Conservation (phyloP, 2,113 vertebrate species). For the Vombatus ursinus region DNA sequence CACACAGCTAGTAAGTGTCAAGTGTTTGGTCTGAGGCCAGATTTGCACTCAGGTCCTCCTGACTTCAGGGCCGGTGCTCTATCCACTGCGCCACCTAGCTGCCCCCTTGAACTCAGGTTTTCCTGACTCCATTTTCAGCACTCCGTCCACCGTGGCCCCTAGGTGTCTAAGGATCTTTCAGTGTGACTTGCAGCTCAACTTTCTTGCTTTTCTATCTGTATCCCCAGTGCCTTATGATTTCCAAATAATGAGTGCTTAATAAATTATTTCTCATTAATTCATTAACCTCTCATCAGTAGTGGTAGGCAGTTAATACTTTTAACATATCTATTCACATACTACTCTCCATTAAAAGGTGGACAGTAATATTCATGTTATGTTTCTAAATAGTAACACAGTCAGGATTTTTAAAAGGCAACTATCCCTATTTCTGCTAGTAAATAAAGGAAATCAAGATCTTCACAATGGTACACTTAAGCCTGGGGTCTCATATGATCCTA, state of each 20-base stretch:
- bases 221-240: neutral
- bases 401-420: slow-evolving; percentile 26
- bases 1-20: too few relatives aligned
- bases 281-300: neutral
- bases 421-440: neutral
- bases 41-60: too few relatives aligned
- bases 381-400: neutral
- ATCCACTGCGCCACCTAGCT: too few relatives aligned
- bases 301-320: neutral
- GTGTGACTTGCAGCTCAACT: neutral
- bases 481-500: neutral
- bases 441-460: neutral
- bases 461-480: neutral
- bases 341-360: neutral
- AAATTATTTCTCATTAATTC: neutral
- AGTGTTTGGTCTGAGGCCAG: too few relatives aligned
- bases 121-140: too few relatives aligned
- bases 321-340: neutral
- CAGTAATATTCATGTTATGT: neutral
- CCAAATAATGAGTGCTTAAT: neutral
- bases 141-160: too few relatives aligned
- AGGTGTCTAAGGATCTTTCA: neutral
- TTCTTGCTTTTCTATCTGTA: neutral
- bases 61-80: too few relatives aligned
- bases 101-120: too few relatives aligned